Base-by-base conservation (phyloP, 2,797 vertebrate genomes). In the Diplodus sargus region DNA sequence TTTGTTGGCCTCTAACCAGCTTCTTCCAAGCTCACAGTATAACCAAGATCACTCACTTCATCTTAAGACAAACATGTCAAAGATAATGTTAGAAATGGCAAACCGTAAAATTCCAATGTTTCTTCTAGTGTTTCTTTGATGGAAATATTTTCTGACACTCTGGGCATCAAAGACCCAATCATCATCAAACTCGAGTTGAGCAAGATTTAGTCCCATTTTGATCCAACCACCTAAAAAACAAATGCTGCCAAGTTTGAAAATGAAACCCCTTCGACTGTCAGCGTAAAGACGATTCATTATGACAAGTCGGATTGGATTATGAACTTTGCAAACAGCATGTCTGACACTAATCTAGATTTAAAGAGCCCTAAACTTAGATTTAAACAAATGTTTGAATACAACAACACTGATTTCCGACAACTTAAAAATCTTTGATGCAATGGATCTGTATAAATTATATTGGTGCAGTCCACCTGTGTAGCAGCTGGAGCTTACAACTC, bases 41-140 rank as follows among this genome's bases (percentile, higher is more conserved):
- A 79, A 78, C 49, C 65, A 69, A 59, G 45, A 59, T 62, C 22
- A 20, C 30, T 78, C 58, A 60, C 65, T 61, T 22, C 69, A 67
- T 71, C 43, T n/a, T 7, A 61, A 74, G 74, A 70, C 52, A 80
- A 61, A 79, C 58, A 45, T 67, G 63, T 70, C 52, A 74, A 62
- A 68, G 67, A 52, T 42, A 15, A 69, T 49, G 30, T 45, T 54
- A 58, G 42, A 67, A 75, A 79, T 47, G 34, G 11, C 25, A 45
- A 49, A n/a, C 48, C 11, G 12, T 51, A 17, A 62, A 70, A 45
- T 51, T 39, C 43, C 16, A n/a, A 8, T 2, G 18, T 57, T 76
- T 62, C 47, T 59, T 18, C 61, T 12, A 30, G 23, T 1, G 0
- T 28, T 51, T 53, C 49, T 80, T 58, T 82, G 70, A 82, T 65